Evolutionary conservation across 2,797 vertebrate genomes (phyloP), one percentile per base, ranked within the genome.

Genomic region (Lerista edwardsae): DNA sequence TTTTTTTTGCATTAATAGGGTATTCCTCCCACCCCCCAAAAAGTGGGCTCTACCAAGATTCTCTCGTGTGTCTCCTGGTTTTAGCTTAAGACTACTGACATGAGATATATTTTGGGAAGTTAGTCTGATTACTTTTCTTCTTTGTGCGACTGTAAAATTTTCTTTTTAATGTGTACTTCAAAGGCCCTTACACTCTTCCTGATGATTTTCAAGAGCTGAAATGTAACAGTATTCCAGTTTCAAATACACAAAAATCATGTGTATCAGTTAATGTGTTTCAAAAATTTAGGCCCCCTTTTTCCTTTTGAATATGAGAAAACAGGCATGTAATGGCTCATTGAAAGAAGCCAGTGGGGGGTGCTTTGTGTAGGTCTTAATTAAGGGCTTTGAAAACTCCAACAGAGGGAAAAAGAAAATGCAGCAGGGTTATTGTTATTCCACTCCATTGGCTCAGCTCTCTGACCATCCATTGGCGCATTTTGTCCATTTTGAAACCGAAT

Each of bases 401-500:
- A 96, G 96, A 97, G 94, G 94, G 94, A 88, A 95, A 96, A 95
- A 96, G 91, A 93, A 97, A 96, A 96, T 95, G 97, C 96, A 95
- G 95, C 96, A 94, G 94, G 94, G 94, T 96, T 96, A 96, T 96
- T 97, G 96, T 97, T 97, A 96, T 96, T 96, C 95, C 95, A 96
- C 95, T 96, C 97, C 95, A 95, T 96, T 97, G 96, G 96, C 96
- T 96, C 92, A 91, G 95, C 92, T 95, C 93, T 95, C 96, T 92
- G 94, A 95, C 96, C 96, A 94, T 96, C 96, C 94, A 96, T 96
- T 96, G 97, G 96, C 97, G 96, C 97, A 94, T 96, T 97, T 95
- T 96, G 93, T 97, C 95, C 96, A 95, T 97, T 97, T 96, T 97
- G 92, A 96, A 96, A 95, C 96, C 97, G 96, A 98, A 98, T 98